Percentiles rank a stretch among this genome's conserved stretches.
Evolutionary conservation across 2,113 vertebrate species (phyloP).

Genomic region (Campylomormyrus tamandua): DNA sequence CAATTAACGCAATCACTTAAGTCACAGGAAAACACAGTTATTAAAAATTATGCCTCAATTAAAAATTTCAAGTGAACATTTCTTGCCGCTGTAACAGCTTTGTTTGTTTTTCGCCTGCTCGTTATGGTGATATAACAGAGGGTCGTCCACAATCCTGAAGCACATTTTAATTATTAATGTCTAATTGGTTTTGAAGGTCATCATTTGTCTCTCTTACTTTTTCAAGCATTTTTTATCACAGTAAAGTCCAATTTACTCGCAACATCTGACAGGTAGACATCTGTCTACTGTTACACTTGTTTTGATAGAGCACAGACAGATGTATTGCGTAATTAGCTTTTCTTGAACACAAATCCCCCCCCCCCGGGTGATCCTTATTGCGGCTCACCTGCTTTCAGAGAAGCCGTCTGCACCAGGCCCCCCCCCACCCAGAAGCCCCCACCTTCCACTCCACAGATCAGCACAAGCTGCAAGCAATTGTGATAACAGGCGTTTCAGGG

Average conservation of each 20-base stretch:
- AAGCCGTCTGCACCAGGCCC: constrained; percentile 23
- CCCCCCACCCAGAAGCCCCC: constrained; percentile 24
- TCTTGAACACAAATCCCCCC: background rate
- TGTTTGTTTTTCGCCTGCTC: background rate
- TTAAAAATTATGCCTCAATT: background rate
- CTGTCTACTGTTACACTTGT: background rate
- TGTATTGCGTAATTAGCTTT: background rate
- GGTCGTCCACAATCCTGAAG: background rate
- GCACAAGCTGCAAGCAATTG: constrained; percentile 45
- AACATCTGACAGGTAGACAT: background rate
- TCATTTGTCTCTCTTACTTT: background rate
- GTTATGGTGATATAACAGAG: background rate
- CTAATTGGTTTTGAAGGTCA: background rate
- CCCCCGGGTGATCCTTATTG: background rate
- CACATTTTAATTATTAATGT: background rate
- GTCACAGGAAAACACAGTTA: background rate
- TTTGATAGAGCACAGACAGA: constrained; percentile 1
- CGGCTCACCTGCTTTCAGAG: background rate
- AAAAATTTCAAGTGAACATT: background rate
- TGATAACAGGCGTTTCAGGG: constrained; percentile 49
- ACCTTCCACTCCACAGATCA: constrained; percentile 35
- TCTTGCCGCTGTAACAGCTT: background rate
- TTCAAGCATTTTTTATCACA: background rate
- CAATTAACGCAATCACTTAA: background rate
- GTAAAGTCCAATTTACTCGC: background rate